These are phyloP conservation scores for Tetramorium parvispinum DNA, from an alignment of 1,140 invertebrate species.

Conservation along the genomic window DNA sequence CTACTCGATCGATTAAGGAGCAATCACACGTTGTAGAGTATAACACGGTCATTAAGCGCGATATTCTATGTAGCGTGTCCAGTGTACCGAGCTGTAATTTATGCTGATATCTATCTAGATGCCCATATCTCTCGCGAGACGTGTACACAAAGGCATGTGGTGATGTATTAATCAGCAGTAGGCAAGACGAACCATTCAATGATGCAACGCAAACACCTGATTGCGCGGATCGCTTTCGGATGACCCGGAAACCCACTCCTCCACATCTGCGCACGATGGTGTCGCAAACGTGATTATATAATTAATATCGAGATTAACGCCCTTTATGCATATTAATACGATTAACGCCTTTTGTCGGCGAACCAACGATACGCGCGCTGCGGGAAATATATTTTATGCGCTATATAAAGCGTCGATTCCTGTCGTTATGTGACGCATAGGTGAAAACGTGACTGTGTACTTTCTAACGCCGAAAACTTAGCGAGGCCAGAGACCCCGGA, in stretches of 20 bases:
- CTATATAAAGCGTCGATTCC: not conserved
- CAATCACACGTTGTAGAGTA: conserved; percentile 6
- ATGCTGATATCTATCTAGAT: conserved; percentile 44
- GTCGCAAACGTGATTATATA: conserved; percentile 21
- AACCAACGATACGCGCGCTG: not conserved
- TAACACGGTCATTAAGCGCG: conserved; percentile 34
- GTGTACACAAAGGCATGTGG: conserved; percentile 1
- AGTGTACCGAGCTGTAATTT: conserved; percentile 26
- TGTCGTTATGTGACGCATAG: not conserved
- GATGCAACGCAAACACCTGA: conserved; percentile 80
- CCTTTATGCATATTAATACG: not conserved
- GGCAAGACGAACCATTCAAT: conserved; percentile 53
- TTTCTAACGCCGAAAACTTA: conserved; percentile 26
- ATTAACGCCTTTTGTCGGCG: not conserved
- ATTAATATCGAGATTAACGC: conserved; percentile 37
- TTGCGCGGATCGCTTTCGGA: conserved; percentile 70
- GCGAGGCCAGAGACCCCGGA: not conserved
- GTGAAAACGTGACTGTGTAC: not conserved
- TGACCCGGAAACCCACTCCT: conserved; percentile 29
- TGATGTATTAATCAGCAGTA: conserved; percentile 33
- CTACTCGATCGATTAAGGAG: conserved; percentile 1
- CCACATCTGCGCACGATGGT: not conserved
- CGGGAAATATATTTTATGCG: not conserved
- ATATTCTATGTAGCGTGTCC: not conserved
- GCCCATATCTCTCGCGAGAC: not conserved